Evolutionary conservation across 1,140 invertebrate genomes (phyloP).

Genomic region (Drosophila pachea): DNA sequence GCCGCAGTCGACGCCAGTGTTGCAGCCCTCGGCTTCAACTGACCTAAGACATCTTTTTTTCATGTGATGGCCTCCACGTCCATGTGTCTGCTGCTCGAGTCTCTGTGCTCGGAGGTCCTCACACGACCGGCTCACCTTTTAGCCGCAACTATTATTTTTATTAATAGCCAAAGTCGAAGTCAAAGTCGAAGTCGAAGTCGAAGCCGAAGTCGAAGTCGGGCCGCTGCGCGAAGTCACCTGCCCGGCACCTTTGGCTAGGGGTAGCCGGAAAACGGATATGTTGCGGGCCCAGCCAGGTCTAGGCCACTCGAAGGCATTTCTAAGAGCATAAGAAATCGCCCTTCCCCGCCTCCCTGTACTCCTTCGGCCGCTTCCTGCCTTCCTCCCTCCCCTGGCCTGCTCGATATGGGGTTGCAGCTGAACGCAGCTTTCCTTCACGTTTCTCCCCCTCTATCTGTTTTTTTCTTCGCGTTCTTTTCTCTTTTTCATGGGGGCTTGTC

Average conservation of each 20-base stretch:
- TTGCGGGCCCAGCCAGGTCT: slow-evolving; percentile 42
- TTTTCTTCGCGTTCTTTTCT: slow-evolving; percentile 20
- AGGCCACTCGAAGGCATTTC: slow-evolving; percentile 34
- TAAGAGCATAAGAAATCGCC: slow-evolving; percentile 45
- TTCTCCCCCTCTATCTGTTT: slow-evolving; percentile 6
- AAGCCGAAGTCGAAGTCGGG: slow-evolving; percentile 8
- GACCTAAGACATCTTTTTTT: slow-evolving; percentile 76
- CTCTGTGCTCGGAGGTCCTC: slow-evolving; percentile 18
- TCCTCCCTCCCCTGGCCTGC: slow-evolving; percentile 24
- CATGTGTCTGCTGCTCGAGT: neutral
- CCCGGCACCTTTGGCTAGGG: slow-evolving; percentile 59
- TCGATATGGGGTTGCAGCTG: slow-evolving; percentile 69
- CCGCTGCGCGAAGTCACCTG: slow-evolving; percentile 63
- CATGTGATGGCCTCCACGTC: slow-evolving; percentile 58
- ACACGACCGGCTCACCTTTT: slow-evolving; percentile 63
- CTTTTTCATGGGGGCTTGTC: slow-evolving; percentile 59
- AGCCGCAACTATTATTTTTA: slow-evolving; percentile 76
- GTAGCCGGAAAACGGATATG: slow-evolving; percentile 74
- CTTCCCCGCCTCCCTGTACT: slow-evolving; percentile 30
- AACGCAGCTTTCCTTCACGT: slow-evolving; percentile 42
- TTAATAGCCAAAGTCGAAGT: slow-evolving; percentile 75
- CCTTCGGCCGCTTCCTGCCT: slow-evolving; percentile 17
- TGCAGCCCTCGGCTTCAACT: slow-evolving; percentile 41
- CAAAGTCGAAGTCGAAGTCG: neutral
- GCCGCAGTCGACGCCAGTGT: slow-evolving; percentile 1